Conservation (phyloP, 1,140 invertebrate genomes). For the Archegozetes longisetosus region DNA sequence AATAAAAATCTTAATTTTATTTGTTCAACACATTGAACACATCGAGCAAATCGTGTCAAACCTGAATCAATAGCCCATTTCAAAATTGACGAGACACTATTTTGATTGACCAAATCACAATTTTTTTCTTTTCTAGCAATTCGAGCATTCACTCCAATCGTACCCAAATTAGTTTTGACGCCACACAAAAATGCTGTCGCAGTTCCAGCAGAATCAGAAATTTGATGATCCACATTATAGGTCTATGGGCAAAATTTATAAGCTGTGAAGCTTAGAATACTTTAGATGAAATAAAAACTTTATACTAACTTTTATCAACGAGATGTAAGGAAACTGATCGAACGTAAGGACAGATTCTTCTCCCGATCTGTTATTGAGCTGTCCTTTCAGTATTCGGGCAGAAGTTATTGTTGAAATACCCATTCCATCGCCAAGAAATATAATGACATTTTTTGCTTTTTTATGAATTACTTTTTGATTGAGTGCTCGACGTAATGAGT, state of each 20-base stretch:
- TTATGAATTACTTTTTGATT: constrained; percentile 22
- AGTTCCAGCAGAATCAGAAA: constrained; percentile 64
- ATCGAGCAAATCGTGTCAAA: too few species aligned
- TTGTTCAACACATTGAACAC: too few species aligned
- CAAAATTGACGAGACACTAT: constrained; percentile 41
- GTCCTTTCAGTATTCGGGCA: constrained; percentile 40
- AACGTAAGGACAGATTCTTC: constrained; percentile 52
- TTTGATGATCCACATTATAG: constrained; percentile 10
- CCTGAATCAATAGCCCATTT: constrained; percentile 9
- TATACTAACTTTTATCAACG: constrained; percentile 35
- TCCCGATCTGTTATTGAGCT: constrained; percentile 27
- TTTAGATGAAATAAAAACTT: too few species aligned
- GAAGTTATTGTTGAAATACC: constrained; percentile 73
- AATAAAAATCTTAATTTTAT: too few species aligned
- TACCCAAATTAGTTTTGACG: constrained; percentile 63
- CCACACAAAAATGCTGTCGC: constrained; percentile 72
- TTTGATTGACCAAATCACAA: constrained; percentile 39
- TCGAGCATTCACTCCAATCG: constrained; percentile 52
- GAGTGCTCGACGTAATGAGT: background rate
- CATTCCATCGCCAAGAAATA: constrained; percentile 89
- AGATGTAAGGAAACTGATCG: constrained; percentile 67
- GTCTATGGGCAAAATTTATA: constrained; percentile 2
- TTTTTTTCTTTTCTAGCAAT: constrained; percentile 46
- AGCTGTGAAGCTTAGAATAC: too few species aligned
- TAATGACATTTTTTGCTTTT: constrained; percentile 66